Base-by-base conservation (phyloP, 2,113 vertebrate genomes). In the Rynchops niger region DNA sequence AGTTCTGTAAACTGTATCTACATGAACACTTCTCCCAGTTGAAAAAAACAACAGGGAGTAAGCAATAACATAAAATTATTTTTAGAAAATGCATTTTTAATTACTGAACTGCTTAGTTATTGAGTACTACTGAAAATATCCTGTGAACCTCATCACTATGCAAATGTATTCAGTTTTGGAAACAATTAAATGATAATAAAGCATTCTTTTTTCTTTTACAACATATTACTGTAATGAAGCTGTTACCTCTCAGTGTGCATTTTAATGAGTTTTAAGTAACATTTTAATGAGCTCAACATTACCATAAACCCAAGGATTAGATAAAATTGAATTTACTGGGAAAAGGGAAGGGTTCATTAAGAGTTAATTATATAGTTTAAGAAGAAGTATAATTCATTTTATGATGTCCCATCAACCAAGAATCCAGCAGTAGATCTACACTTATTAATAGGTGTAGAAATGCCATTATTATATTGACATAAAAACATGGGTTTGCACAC, bases 241-340 rank as follows among this genome's bases (percentile, higher is more conserved):
- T 98, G 98, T 99, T 99, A 99, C 98, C 98, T 98, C 98, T 99
- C 98, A 97, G 98, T 98, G 98, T 99, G 98, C 98, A 98, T 99
- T 99, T 99, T 99, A 99, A 99, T 99, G 98, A 99, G 97, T 99
- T 99, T 99, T 99, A 99, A 99, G 98, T 98, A 99, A 99, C 98
- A 98, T 98, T 99, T 99, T 99, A 99, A 99, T 99, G 98, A 99
- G 98, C 98, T 98, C 98, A 98, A 98, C 98, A 99, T 99, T 99
- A 99, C 98, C 98, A 98, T 99, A 98, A 99, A 99, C 97, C 91
- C 96, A 97, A 97, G 98, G 98, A 99, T 99, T 99, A 98, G 96
- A 95, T 93, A 98, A 98, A 99, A 99, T 99, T 98, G 97, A 99
- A 98, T 98, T 98, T 98, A 97, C 95, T 93, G 49, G 86, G 90